These are phyloP conservation scores for Crotalus helleri DNA, from an alignment of 2,113 vertebrate species.

Conservation along the genomic window DNA sequence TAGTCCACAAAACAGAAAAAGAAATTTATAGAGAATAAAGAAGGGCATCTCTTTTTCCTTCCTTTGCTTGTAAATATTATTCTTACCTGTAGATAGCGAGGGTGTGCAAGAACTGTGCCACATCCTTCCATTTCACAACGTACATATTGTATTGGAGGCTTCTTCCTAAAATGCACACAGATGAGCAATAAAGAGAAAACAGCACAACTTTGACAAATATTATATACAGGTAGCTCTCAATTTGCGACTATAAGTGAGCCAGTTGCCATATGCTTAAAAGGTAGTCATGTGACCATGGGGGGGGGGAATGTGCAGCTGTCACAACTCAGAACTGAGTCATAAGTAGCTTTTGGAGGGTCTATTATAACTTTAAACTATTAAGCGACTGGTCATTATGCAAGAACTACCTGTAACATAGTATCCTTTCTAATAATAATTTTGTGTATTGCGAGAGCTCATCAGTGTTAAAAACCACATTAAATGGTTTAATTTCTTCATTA, in stretches of 20 bases:
- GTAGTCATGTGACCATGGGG: not conserved
- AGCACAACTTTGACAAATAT: not conserved
- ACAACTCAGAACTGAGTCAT: not conserved
- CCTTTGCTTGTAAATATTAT: not conserved
- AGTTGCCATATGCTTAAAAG: not conserved
- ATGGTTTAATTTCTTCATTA: not conserved
- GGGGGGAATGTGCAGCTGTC: not conserved
- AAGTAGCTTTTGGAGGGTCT: not conserved
- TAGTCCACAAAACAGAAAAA: not conserved
- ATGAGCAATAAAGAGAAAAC: not conserved
- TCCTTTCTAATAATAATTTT: not conserved
- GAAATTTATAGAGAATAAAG: not conserved
- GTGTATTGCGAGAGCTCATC: not conserved
- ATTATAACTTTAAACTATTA: not conserved
- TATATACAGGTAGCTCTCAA: not conserved
- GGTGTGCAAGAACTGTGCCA: slow-evolving; percentile 93
- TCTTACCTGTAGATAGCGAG: slow-evolving; percentile 92
- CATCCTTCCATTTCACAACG: slow-evolving; percentile 98
- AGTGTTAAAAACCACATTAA: not conserved
- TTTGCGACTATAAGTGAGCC: not conserved
- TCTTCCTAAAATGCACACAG: slow-evolving; percentile 78
- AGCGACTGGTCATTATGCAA: not conserved
- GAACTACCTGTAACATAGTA: not conserved
- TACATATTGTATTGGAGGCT: slow-evolving; percentile 96
- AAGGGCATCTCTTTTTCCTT: not conserved